These are phyloP conservation scores for Oreocharis arfaki DNA, from an alignment of 2,113 vertebrate genomes.

Conservation along the genomic window DNA sequence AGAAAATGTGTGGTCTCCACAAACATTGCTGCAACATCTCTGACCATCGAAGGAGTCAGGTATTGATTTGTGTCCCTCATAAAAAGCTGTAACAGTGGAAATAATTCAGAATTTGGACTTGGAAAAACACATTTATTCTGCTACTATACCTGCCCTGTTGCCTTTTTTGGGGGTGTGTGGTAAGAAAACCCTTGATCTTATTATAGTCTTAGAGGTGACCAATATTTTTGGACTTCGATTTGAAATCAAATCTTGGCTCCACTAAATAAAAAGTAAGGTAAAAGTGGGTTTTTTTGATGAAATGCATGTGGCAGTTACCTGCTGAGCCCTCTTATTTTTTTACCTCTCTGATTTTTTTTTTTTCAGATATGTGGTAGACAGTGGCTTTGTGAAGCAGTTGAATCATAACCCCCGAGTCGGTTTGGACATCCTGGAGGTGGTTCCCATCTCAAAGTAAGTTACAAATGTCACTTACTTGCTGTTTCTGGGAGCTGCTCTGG, in stretches of 20 bases:
- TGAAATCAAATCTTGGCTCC: background rate
- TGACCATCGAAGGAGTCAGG: constrained; percentile 94
- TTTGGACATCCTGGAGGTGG: constrained; percentile 92
- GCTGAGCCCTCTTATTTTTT: background rate
- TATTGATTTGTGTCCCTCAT: constrained; percentile 46
- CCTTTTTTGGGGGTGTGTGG: background rate
- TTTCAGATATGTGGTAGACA: constrained; percentile 90
- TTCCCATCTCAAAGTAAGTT: constrained; percentile 96
- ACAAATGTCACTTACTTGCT: background rate
- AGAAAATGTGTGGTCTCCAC: constrained; percentile 95
- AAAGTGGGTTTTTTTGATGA: background rate
- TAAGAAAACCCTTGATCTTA: background rate
- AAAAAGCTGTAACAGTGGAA: background rate
- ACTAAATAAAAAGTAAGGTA: background rate
- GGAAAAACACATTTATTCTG: background rate
- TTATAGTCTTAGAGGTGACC: background rate
- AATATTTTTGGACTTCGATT: background rate
- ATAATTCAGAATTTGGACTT: background rate
- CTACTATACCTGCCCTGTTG: background rate
- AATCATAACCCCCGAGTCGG: constrained; percentile 93
- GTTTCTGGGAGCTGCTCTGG: background rate
- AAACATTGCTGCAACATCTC: constrained; percentile 95
- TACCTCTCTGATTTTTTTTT: background rate
- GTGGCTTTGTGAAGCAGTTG: constrained; percentile 96
- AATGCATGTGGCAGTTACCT: background rate